Percentiles rank a stretch among this genome's conserved stretches.
These are phyloP conservation scores for Chaunax sp. DNA, from an alignment of 2,797 vertebrate species.

Conservation along the genomic window DNA sequence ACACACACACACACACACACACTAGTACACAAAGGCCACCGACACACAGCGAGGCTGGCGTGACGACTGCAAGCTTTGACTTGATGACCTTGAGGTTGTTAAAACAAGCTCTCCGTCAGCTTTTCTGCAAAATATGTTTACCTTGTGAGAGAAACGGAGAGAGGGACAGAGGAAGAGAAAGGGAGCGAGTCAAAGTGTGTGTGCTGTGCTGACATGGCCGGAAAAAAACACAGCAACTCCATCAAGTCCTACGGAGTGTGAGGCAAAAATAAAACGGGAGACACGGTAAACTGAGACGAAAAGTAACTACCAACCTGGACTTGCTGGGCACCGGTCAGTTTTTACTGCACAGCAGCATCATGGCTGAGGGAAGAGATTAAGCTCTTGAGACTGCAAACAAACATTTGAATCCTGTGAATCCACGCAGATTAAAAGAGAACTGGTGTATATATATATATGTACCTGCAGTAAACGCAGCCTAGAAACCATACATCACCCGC, in stretches of 20 bases:
- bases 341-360: slow-evolving; percentile 48
- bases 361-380: slow-evolving; percentile 60
- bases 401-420: slow-evolving; percentile 57
- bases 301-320: slow-evolving; percentile 63
- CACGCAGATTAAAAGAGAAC: slow-evolving; percentile 55
- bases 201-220: slow-evolving; percentile 72
- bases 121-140: slow-evolving; percentile 84
- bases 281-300: slow-evolving; percentile 55
- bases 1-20: slow-evolving; percentile 32
- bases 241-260: slow-evolving; percentile 77
- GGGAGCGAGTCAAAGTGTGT: slow-evolving; percentile 33
- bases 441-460: slow-evolving; percentile 57
- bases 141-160: slow-evolving; percentile 62
- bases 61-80: slow-evolving; percentile 79
- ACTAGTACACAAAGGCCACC: slow-evolving; percentile 46
- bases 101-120: slow-evolving; percentile 84
- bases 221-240: slow-evolving; percentile 76
- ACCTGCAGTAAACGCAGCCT: slow-evolving; percentile 58
- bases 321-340: slow-evolving; percentile 40
- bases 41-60: slow-evolving; percentile 65
- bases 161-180: slow-evolving; percentile 33
- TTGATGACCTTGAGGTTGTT: slow-evolving; percentile 85
- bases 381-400: slow-evolving; percentile 49
- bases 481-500: slow-evolving; percentile 62
- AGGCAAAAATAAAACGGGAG: slow-evolving; percentile 64